These are phyloP conservation scores for Antheraea pernyi DNA, from an alignment of 1,140 invertebrate genomes.

Conservation along the genomic window DNA sequence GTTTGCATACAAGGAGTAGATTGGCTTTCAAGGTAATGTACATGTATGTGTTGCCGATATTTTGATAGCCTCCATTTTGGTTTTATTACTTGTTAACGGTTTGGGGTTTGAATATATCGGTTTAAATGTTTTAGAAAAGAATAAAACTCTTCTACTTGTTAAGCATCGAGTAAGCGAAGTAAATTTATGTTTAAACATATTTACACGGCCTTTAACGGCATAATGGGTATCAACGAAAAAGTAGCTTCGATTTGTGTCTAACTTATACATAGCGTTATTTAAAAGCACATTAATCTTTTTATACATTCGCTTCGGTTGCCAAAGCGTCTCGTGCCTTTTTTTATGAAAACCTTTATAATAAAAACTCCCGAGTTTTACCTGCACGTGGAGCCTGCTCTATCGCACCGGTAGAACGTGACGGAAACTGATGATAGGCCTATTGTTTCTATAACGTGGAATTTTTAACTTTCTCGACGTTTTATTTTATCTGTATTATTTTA, in stretches of 20 bases:
- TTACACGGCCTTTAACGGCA: background rate
- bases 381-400: constrained; percentile 18
- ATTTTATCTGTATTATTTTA: constrained; percentile 12
- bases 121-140: background rate
- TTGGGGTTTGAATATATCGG: background rate
- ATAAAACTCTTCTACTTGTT: background rate
- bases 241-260: background rate
- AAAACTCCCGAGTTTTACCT: constrained; percentile 33
- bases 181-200: background rate
- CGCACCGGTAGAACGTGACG: constrained; percentile 46
- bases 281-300: background rate
- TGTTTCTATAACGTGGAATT: constrained; percentile 33
- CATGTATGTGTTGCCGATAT: no score
- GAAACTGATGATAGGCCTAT: constrained; percentile 49
- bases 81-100: background rate
- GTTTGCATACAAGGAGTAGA: no score
- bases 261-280: background rate
- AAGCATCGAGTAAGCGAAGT: background rate
- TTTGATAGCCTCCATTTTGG: no score
- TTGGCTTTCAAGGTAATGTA: no score
- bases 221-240: no score
- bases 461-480: constrained; percentile 21
- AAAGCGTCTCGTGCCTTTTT: background rate
- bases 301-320: background rate
- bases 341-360: background rate